These are phyloP conservation scores for Acridotheres tristis DNA, from an alignment of 2,797 vertebrate genomes.

Conservation along the genomic window DNA sequence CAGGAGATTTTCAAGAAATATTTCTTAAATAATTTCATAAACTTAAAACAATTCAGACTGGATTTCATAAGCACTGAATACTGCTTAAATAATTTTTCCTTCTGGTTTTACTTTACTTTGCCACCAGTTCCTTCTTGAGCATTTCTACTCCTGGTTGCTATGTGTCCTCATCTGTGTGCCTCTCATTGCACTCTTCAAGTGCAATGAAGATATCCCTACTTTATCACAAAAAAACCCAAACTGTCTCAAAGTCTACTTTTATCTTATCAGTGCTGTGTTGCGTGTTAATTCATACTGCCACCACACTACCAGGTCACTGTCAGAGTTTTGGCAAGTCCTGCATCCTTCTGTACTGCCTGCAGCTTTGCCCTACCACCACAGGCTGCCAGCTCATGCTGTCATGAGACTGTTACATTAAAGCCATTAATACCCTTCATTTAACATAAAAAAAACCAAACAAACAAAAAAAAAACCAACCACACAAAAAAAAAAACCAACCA, in stretches of 20 bases:
- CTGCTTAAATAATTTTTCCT: not conserved
- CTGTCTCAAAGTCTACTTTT: not conserved
- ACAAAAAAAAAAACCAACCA: not conserved
- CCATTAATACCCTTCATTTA: not conserved
- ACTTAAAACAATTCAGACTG: not conserved
- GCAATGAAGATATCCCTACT: not conserved
- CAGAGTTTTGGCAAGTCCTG: not conserved
- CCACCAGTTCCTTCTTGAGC: not conserved
- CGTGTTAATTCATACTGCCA: not conserved
- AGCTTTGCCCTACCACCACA: not conserved
- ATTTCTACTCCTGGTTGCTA: not conserved
- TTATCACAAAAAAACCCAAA: not conserved
- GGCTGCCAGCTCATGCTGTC: not conserved
- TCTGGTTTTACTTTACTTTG: not conserved
- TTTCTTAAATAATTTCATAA: not conserved
- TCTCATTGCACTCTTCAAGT: not conserved
- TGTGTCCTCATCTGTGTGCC: not conserved
- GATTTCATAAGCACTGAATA: not conserved
- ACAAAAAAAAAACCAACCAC: not conserved
- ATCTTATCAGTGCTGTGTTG: not conserved
- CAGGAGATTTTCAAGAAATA: not conserved
- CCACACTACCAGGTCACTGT: not conserved
- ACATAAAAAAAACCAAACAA: not conserved
- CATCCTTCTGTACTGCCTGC: not conserved
- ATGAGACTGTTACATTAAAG: not conserved